Evolutionary conservation across 2,888 invertebrate genomes (phyloP).

Genomic region (Scaptomyza flava): DNA sequence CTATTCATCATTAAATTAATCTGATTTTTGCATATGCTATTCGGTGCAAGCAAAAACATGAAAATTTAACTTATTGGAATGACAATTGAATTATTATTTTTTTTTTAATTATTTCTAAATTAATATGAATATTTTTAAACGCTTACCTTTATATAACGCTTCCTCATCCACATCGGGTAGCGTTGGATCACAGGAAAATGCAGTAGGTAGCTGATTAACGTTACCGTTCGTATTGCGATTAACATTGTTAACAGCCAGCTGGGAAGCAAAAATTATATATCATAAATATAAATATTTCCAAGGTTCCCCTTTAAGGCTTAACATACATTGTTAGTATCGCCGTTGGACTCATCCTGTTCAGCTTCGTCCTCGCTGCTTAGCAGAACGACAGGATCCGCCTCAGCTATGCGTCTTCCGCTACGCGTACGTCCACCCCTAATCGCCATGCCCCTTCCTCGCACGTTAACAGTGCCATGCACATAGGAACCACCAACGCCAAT

Average conservation of each 20-base stretch:
- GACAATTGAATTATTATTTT: background rate
- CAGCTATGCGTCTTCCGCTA: conserved; percentile 85
- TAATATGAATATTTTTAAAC: background rate
- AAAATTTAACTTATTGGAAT: background rate
- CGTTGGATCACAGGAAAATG: conserved; percentile 80
- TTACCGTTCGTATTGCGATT: conserved; percentile 53
- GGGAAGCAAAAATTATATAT: background rate
- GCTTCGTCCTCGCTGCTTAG: conserved; percentile 90
- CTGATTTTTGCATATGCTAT: background rate
- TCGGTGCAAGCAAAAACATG: background rate
- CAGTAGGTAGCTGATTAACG: conserved; percentile 55
- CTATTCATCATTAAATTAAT: background rate
- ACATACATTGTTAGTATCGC: conserved; percentile 71
- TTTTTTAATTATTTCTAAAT: no score
- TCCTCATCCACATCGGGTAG: conserved; percentile 81
- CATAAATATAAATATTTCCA: background rate
- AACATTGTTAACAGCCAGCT: conserved; percentile 46
- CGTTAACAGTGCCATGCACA: conserved; percentile 41
- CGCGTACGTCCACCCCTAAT: conserved; percentile 82
- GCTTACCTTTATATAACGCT: conserved; percentile 78
- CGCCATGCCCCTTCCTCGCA: conserved; percentile 68
- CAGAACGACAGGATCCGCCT: conserved; percentile 89
- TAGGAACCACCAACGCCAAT: conserved; percentile 37
- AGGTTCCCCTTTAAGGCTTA: background rate
- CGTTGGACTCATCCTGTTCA: conserved; percentile 82